These are phyloP conservation scores for Drosophila murphyi DNA, from an alignment of 1,140 invertebrate genomes.

Conservation along the genomic window DNA sequence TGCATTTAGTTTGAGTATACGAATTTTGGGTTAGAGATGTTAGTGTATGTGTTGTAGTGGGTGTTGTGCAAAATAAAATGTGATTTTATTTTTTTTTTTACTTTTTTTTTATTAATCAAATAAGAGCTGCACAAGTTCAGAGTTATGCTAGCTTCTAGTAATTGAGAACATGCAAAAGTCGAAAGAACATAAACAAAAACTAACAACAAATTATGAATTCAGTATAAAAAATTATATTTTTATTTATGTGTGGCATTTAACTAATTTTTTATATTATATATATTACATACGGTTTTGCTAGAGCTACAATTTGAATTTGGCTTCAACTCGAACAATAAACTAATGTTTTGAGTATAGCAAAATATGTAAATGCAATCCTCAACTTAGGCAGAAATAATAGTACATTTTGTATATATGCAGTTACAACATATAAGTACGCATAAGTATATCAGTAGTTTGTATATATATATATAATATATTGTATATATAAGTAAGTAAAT, in stretches of 20 bases:
- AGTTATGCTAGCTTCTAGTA: neutral
- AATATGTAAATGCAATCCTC: constrained; percentile 35
- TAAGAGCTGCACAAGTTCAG: constrained; percentile 38
- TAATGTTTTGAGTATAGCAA: constrained; percentile 44
- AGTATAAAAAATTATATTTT: constrained; percentile 78
- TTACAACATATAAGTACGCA: constrained; percentile 28
- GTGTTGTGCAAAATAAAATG: constrained; percentile 67
- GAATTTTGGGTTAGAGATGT: constrained; percentile 51
- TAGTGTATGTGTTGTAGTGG: constrained; percentile 38
- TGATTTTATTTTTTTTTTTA: constrained; percentile 8
- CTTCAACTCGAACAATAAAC: constrained; percentile 64
- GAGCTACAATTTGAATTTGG: constrained; percentile 66
- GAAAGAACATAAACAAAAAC: constrained; percentile 22
- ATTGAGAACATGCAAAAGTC: constrained; percentile 37
- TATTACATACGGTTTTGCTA: constrained; percentile 51
- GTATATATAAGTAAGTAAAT: constrained; percentile 34
- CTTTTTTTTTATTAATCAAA: constrained; percentile 14
- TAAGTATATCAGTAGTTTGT: constrained; percentile 24
- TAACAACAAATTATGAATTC: constrained; percentile 36
- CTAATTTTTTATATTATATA: constrained; percentile 45
- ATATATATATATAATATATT: constrained; percentile 29
- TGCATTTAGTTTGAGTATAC: constrained; percentile 63
- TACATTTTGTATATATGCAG: constrained; percentile 11
- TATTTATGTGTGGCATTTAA: constrained; percentile 53
- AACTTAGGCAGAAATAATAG: constrained; percentile 23